Percentiles rank a stretch among this genome's conserved stretches.
phyloP scores from a whole-genome alignment of 2,888 invertebrate genomes.

The Phlogophora meticulosa region DNA sequence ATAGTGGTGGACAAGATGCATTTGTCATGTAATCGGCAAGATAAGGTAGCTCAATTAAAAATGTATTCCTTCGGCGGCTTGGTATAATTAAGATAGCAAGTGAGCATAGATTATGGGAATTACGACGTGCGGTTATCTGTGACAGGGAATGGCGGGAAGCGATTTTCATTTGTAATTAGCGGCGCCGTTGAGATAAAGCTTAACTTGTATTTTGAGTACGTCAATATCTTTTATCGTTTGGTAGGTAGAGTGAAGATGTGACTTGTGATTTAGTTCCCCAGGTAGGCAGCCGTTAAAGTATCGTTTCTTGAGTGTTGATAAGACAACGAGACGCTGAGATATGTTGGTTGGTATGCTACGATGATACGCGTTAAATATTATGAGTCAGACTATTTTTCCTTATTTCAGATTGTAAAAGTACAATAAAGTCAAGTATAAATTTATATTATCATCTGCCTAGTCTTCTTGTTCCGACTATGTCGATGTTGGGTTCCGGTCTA shows the following conservation, averaged over 20 bases:
- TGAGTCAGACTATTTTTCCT: not conserved
- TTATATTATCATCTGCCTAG: not conserved
- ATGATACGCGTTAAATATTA: not conserved
- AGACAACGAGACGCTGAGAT: not conserved
- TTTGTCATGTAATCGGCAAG: conserved; percentile 76
- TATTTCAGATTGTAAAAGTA: not conserved
- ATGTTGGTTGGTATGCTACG: not conserved
- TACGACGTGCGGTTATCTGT: conserved; percentile 76
- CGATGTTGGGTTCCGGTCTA: too few relatives aligned
- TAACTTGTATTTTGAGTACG: conserved; percentile 66
- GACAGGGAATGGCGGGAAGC: conserved; percentile 77
- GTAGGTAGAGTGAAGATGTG: conserved; percentile 41
- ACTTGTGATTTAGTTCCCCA: conserved; percentile 36
- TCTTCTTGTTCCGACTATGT: too few relatives aligned
- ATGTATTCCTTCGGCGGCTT: conserved; percentile 75
- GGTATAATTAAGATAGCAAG: conserved; percentile 82
- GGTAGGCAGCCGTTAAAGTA: conserved; percentile 30
- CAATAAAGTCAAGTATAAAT: not conserved
- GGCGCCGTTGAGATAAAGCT: conserved; percentile 70
- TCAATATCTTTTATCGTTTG: conserved; percentile 64
- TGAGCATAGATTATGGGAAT: conserved; percentile 76
- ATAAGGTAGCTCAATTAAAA: conserved; percentile 80
- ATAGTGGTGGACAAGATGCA: conserved; percentile 68
- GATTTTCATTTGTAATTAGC: conserved; percentile 84
- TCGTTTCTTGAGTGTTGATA: conserved; percentile 32